Conservation (phyloP, 2,888 invertebrate genomes). For the Cosmopolites sordidus region DNA sequence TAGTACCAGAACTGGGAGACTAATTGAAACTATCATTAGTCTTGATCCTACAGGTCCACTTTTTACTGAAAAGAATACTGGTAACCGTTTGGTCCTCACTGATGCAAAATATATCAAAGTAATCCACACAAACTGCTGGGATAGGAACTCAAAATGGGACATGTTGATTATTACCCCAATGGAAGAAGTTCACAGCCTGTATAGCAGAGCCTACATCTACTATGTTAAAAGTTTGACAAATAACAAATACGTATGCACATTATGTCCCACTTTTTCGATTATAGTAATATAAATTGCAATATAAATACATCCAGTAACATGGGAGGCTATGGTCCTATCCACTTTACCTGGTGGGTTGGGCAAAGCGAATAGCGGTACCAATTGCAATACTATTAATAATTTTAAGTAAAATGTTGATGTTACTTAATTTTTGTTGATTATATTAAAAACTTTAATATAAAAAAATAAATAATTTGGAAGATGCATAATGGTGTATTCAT, state of each 20-base stretch:
- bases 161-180: slow-evolving; percentile 44
- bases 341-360: too few relatives aligned
- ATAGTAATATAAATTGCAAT: slow-evolving; percentile 21
- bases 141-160: slow-evolving; percentile 34
- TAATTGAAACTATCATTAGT: slow-evolving; percentile 38
- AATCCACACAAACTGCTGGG: slow-evolving; percentile 41
- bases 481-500: too few relatives aligned
- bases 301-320: slow-evolving; percentile 20
- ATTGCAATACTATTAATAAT: too few relatives aligned
- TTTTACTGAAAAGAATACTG: slow-evolving; percentile 31
- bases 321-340: too few relatives aligned
- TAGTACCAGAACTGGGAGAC: slow-evolving; percentile 27
- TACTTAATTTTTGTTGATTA: too few relatives aligned
- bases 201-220: slow-evolving; percentile 45
- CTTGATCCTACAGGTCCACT: slow-evolving; percentile 43
- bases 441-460: too few relatives aligned
- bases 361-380: too few relatives aligned
- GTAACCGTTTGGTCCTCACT: slow-evolving; percentile 38
- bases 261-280: slow-evolving; percentile 15
- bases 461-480: too few relatives aligned
- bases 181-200: slow-evolving; percentile 43
- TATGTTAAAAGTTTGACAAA: slow-evolving; percentile 47
- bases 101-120: slow-evolving; percentile 43
- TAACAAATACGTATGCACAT: slow-evolving; percentile 11
- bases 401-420: too few relatives aligned